Conservation (phyloP, 2,113 vertebrate genomes). For the Felis chaus region DNA sequence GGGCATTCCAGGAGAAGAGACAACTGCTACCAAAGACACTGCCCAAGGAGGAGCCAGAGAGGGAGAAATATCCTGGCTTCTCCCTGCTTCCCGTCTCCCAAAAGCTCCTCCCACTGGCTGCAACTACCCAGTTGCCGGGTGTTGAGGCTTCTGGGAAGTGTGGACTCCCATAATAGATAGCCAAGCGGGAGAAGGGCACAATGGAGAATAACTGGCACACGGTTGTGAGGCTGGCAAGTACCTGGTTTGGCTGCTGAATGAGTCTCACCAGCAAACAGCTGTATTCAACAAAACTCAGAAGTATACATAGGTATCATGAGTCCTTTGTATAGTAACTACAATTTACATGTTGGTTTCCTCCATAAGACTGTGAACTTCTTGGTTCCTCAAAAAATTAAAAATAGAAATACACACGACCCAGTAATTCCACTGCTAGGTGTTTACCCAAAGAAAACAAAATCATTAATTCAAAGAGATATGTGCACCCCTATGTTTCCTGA, state of each 20-base stretch:
- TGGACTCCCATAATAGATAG: neutral
- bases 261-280: neutral
- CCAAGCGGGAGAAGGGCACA: neutral
- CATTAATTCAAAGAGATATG: neutral
- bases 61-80: neutral
- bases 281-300: neutral
- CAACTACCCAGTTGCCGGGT: neutral
- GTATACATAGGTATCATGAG: fast-evolving
- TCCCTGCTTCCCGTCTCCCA: neutral
- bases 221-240: neutral
- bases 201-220: neutral
- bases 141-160: neutral
- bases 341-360: neutral
- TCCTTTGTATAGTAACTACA: neutral
- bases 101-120: neutral
- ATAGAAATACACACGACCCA: neutral
- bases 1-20: neutral
- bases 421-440: neutral
- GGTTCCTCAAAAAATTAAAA: neutral
- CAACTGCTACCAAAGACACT: neutral
- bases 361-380: neutral
- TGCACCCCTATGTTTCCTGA: neutral
- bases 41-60: neutral
- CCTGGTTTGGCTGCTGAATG: neutral
- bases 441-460: neutral